Percentiles rank a stretch among this genome's conserved stretches.
Evolutionary conservation across 2,113 vertebrate species (phyloP).

Genomic region (Cynoglossus semilaevis): DNA sequence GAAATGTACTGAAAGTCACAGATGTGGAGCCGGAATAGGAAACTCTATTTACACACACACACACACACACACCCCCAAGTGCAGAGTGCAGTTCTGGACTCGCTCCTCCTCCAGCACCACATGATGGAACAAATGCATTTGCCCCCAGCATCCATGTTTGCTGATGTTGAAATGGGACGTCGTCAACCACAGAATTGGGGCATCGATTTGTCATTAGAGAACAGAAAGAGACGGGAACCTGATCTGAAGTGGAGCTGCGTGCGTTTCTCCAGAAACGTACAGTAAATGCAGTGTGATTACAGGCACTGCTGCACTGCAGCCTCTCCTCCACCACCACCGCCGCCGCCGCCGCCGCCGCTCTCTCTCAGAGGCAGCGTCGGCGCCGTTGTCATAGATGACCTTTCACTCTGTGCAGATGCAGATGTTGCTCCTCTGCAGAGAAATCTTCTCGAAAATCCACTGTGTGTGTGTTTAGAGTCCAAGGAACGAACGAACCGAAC

Average conservation of each 20-base stretch:
- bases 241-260: not conserved
- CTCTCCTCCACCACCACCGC: too few species aligned
- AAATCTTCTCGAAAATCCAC: too few species aligned
- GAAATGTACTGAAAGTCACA: constrained; percentile 1
- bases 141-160: too few species aligned
- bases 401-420: not conserved
- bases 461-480: too few species aligned
- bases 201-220: too few species aligned
- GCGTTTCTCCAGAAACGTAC: not conserved
- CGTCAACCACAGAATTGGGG: too few species aligned
- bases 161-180: too few species aligned
- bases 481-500: too few species aligned
- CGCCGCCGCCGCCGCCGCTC: too few species aligned
- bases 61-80: not conserved
- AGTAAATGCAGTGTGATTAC: not conserved
- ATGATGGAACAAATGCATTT: not conserved
- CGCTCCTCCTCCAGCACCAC: not conserved
- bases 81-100: not conserved
- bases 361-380: not conserved
- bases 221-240: too few species aligned
- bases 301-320: not conserved
- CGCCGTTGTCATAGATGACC: not conserved
- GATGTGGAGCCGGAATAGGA: constrained; percentile 23
- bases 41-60: not conserved
- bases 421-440: too few species aligned